These are phyloP conservation scores for Battus philenor DNA, from an alignment of 1,140 invertebrate species.

Conservation along the genomic window DNA sequence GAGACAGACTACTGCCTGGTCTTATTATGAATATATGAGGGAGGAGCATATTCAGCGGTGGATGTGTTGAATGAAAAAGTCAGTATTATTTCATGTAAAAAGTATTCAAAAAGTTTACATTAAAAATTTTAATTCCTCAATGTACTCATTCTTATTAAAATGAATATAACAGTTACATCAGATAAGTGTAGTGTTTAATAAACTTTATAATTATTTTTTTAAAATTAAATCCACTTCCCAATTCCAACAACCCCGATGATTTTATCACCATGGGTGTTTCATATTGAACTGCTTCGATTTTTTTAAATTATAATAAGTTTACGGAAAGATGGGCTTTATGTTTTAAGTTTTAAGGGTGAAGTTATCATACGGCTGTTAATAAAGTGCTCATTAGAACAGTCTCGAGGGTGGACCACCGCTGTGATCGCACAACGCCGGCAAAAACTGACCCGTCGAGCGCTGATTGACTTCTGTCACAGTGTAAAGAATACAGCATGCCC, in stretches of 20 bases:
- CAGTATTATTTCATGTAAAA: too few species aligned
- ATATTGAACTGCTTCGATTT: constrained; percentile 9
- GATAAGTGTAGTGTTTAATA: too few species aligned
- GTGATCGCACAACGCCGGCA: constrained; percentile 10
- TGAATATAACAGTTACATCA: too few species aligned
- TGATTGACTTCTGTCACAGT: constrained; percentile 15
- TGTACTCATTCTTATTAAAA: too few species aligned
- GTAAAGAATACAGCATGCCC: background rate
- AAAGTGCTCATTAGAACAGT: constrained; percentile 17
- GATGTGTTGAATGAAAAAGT: too few species aligned
- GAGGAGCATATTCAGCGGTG: too few species aligned
- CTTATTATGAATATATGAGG: too few species aligned
- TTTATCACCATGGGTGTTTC: constrained; percentile 10
- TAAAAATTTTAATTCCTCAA: too few species aligned
- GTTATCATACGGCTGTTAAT: background rate
- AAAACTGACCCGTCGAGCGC: constrained; percentile 12
- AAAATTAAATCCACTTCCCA: background rate
- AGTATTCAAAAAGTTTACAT: too few species aligned
- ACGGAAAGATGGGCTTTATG: background rate
- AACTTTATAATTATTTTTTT: constrained; percentile 2
- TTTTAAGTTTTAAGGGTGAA: background rate
- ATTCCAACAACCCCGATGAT: constrained; percentile 5
- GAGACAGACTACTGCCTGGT: too few species aligned
- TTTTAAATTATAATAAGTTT: background rate
- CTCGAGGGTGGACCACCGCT: constrained; percentile 16